Base-by-base conservation (phyloP, 2,797 vertebrate species). In the Rhadinocentrus ornatus region DNA sequence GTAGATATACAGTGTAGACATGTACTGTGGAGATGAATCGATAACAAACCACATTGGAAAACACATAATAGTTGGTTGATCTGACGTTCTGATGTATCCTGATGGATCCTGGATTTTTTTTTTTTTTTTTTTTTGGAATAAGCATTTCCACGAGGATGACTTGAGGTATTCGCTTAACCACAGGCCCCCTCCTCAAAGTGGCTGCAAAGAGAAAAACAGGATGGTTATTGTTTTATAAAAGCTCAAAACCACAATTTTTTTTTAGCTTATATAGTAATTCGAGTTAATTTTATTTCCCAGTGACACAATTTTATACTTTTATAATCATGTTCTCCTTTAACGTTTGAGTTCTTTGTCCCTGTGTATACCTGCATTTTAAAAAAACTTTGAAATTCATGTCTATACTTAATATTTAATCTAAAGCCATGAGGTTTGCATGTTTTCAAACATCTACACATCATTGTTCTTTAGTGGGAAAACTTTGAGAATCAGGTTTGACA, bases 1-100 rank as follows among this genome's bases (percentile, higher is more conserved):
- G 39, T 57, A 78, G 78, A 81, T 93, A 95, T 96, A 96, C 95
- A 96, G 88, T 95, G 94, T 96, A 96, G 96, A 96, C 92, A 94
- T 93, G 93, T 92, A 96, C 85, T 93, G 94, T 66, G 91, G 73
- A 69, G 73, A 72, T 71, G 70, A 73, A 80, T 70, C 80, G 69
- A 82, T 86, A 86, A 64, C 95, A 93, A 92, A 95, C 91, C 84
- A 92, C 86, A 86, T 73, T 91, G 93, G 94, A 93, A 62, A 80
- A 85, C 83, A 88, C 73, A 66, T 93, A 88, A 67, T 92, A 91
- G 90, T 93, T 89, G 94, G 92, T 82, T 89, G 76, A 59, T 62
- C 64, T 78, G 85, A 80, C 73, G 73, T 84, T 70, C 90, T 89
- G 93, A 89, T 94, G 80, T 92, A 85, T n/a, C n/a, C 81, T 89